phyloP scores from a whole-genome alignment of 2,113 vertebrate species.

The Dasypus novemcinctus region DNA sequence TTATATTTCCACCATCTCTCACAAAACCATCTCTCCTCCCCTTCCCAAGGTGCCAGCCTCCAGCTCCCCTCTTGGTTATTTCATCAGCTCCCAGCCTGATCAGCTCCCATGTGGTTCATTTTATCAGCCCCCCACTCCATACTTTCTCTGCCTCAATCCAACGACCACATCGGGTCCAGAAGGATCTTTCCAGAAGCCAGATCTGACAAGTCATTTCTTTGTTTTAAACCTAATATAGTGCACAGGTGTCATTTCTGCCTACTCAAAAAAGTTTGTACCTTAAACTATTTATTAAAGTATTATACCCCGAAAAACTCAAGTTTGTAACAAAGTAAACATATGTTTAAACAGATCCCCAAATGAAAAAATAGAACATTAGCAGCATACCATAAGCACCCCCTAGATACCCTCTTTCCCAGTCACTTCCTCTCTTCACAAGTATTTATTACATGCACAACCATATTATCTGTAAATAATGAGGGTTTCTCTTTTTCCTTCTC shows the following conservation, averaged over 20 bases:
- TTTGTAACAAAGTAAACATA: background rate
- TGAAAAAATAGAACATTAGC: background rate
- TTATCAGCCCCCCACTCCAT: background rate
- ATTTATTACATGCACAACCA: too few species aligned
- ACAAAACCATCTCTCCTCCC: fast-evolving
- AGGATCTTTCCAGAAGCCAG: background rate
- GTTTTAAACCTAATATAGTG: background rate
- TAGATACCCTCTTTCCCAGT: fast-evolving
- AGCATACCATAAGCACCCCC: background rate
- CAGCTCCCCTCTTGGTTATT: too few species aligned
- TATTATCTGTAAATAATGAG: background rate
- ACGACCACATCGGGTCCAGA: background rate
- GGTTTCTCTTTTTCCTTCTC: background rate
- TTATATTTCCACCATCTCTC: background rate
- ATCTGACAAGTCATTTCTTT: background rate
- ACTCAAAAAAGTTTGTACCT: background rate
- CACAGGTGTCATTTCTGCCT: background rate
- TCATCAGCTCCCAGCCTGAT: too few species aligned
- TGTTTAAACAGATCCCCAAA: background rate
- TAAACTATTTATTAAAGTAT: background rate
- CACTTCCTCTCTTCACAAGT: too few species aligned
- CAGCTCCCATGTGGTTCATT: too few species aligned
- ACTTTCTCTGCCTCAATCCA: too few species aligned
- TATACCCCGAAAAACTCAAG: background rate
- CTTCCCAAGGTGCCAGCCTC: background rate